Evolutionary conservation across 2,888 invertebrate species (phyloP), one percentile per base, ranked within the genome.

Genomic region (Sceliomorpha sp.): DNA sequence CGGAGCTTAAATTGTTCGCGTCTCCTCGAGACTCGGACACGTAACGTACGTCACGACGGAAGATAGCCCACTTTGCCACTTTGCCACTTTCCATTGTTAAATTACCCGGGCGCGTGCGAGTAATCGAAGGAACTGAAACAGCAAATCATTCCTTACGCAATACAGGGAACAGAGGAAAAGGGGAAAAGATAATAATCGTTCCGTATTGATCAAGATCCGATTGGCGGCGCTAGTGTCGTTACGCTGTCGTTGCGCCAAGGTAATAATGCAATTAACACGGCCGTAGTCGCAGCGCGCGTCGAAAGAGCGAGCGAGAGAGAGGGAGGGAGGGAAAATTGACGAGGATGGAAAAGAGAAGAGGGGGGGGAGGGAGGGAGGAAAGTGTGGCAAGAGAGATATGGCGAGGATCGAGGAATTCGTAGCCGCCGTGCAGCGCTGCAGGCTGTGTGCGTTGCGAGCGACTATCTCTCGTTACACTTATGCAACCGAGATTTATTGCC

Each of bases 401-500:
- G 59, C 55, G 62, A 68, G 68, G 56, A 69, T 63, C 63, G 69
- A 63, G 69, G 69, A 63, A 69, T 69, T 63, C 63, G 69, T 69
- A 63, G 60, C 59, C 63, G 67, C 60, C 67, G 63, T 67, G 66
- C 58, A 69, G 47, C 50, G 69, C 75, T 72, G 73, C 71, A 72
- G 75, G 75, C 72, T 86, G 83, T 88, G 78, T 87, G 86, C 86
- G 86, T 86, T 86, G 83, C 86, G 88, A 88, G 87, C 82, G 80
- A 80, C 77, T 87, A 87, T 87, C 88, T 80, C 86, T 86, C 84
- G 86, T 86, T 87, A 87, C 87, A 87, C 86, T 88, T 88, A 87
- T 86, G 88, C 88, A 88, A 88, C 86, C 79, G 82, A 85, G 88
- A 88, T 88, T 87, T 88, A 87, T 88, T 86, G 75, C 72, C 74